A percentile compares a stretch with the other conserved stretches of the same genome.
Evolutionary conservation across 1,140 invertebrate species (phyloP).

Genomic region (Ctenoplectra terminalis): DNA sequence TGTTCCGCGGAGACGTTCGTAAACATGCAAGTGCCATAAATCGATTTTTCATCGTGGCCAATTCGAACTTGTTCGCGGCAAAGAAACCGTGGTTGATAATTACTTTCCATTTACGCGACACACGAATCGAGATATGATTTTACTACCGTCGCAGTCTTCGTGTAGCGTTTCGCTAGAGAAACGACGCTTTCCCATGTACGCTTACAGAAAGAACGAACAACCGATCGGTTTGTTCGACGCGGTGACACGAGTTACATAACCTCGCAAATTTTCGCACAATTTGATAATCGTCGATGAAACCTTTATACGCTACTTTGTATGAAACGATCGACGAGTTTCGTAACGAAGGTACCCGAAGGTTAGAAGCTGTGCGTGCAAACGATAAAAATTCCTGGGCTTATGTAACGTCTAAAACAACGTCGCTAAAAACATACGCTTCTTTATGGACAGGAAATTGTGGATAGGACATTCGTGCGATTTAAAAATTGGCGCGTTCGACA

Average conservation of each 20-base stretch:
- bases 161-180: not conserved
- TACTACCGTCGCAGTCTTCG: not conserved
- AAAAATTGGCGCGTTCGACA: not conserved
- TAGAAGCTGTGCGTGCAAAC: not conserved
- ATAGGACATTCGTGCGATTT: not conserved
- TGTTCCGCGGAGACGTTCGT: slow-evolving; percentile 41
- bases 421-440: not conserved
- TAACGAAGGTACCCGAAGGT: not conserved
- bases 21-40: slow-evolving; percentile 51
- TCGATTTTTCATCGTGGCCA: slow-evolving; percentile 49
- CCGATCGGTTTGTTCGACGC: not conserved
- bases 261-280: not conserved
- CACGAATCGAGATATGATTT: slow-evolving; percentile 4
- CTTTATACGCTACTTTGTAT: not conserved
- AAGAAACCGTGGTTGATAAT: slow-evolving; percentile 46
- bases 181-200: not conserved
- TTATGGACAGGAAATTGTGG: no score
- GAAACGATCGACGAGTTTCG: not conserved
- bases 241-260: not conserved
- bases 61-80: not conserved
- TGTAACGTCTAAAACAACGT: not conserved
- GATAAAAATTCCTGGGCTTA: not conserved
- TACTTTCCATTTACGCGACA: slow-evolving; percentile 12
- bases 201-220: not conserved
- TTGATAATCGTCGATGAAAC: not conserved